Evolutionary conservation across 2,797 vertebrate species (phyloP).

Genomic region (Falco columbarius): DNA sequence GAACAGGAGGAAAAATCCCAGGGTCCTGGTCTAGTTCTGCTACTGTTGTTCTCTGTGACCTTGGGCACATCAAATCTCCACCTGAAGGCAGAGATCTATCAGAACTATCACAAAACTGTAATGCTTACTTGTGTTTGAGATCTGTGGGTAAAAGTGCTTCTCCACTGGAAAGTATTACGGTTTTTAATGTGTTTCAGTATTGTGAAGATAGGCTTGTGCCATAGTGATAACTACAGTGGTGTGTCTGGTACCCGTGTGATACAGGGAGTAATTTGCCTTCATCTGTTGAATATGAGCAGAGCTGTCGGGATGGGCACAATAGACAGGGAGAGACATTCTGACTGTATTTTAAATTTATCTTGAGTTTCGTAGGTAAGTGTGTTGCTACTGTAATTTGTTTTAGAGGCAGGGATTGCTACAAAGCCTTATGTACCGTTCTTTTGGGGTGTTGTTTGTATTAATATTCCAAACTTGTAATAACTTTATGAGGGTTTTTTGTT

Average conservation of each 20-base stretch:
- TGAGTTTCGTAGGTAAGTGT: background rate
- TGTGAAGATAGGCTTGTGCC: background rate
- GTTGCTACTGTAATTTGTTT: background rate
- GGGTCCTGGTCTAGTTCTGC: background rate
- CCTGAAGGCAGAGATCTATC: background rate
- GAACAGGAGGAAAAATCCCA: background rate
- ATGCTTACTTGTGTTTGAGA: background rate
- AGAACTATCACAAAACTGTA: background rate
- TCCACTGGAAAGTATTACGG: background rate
- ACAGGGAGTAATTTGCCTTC: background rate
- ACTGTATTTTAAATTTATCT: background rate
- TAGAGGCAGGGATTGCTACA: background rate
- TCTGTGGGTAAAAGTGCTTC: background rate
- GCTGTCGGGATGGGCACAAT: background rate
- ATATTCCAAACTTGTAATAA: slow-evolving; percentile 43
- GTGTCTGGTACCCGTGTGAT: background rate
- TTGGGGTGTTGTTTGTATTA: background rate
- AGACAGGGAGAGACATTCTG: background rate
- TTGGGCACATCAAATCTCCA: background rate
- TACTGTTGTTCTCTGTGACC: background rate
- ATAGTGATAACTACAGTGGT: background rate
- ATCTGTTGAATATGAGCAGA: background rate
- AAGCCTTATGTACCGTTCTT: background rate
- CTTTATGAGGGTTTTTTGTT: background rate
- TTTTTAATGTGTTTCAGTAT: background rate